A percentile compares a stretch with the other conserved stretches of the same genome.
These are phyloP conservation scores for Cranoglanis bouderius DNA, from an alignment of 2,113 vertebrate species.

Conservation along the genomic window DNA sequence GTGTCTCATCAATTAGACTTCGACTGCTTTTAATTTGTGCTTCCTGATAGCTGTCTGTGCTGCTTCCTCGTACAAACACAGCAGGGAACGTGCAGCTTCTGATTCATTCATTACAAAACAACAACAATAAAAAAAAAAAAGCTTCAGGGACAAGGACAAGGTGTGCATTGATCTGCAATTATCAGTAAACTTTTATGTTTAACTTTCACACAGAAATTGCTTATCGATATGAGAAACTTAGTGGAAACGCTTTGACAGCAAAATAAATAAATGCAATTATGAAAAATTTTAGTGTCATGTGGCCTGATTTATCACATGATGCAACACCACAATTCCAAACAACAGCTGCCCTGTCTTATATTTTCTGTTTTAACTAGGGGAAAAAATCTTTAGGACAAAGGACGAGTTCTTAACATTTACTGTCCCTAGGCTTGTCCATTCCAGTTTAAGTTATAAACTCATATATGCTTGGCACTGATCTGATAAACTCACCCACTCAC, in stretches of 20 bases:
- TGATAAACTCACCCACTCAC: too few relatives aligned
- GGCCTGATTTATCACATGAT: neutral
- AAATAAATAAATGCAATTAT: neutral
- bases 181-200: neutral
- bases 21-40: conserved; percentile 52
- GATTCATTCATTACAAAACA: neutral
- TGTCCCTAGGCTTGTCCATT: too few relatives aligned
- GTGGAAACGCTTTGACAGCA: neutral
- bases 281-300: neutral
- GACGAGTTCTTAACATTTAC: neutral
- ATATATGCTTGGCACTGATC: too few relatives aligned
- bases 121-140: neutral
- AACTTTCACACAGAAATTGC: too few relatives aligned
- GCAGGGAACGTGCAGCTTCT: conserved; percentile 14
- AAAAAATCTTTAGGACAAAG: too few relatives aligned
- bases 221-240: too few relatives aligned
- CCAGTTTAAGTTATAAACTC: neutral
- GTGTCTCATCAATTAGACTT: conserved; percentile 52
- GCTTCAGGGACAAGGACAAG: too few relatives aligned
- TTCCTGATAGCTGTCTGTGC: neutral
- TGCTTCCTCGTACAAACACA: conserved; percentile 20
- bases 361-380: neutral
- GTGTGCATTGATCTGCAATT: neutral
- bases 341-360: too few relatives aligned
- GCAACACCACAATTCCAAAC: too few relatives aligned